These are phyloP conservation scores for Denticeps clupeoides DNA, from an alignment of 2,797 vertebrate species.

Conservation along the genomic window DNA sequence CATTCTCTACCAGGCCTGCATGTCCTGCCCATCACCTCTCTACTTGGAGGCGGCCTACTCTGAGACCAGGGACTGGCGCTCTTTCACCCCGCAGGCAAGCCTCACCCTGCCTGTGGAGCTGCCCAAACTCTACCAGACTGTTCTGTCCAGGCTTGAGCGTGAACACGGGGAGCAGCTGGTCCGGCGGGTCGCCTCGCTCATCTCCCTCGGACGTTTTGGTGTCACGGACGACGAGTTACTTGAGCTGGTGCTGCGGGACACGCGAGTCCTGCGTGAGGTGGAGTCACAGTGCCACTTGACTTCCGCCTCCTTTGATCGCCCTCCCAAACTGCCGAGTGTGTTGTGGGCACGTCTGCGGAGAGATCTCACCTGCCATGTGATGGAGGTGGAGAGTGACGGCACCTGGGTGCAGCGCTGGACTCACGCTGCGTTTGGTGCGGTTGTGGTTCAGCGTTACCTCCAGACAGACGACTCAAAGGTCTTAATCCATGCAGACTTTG, in stretches of 20 bases:
- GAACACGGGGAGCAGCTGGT: conserved; percentile 46
- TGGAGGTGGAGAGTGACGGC: conserved; percentile 47
- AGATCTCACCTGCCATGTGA: conserved; percentile 41
- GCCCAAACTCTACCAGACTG: conserved; percentile 36
- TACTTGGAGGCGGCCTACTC: conserved; percentile 43
- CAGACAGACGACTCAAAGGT: conserved; percentile 34
- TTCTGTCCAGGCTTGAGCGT: conserved; percentile 44
- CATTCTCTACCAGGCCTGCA: conserved; percentile 43
- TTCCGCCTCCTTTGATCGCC: conserved; percentile 4
- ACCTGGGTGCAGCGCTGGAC: conserved; percentile 53
- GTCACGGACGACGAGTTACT: conserved; percentile 53
- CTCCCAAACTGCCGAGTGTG: conserved; percentile 39
- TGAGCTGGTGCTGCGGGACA: conserved; percentile 44
- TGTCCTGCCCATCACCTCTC: conserved; percentile 45
- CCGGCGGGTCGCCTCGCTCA: conserved; percentile 36
- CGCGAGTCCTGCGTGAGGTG: conserved; percentile 43
- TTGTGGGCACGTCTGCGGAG: conserved; percentile 41
- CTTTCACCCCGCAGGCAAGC: conserved; percentile 33
- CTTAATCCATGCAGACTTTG: conserved; percentile 42
- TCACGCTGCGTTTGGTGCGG: conserved; percentile 33
- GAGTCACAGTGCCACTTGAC: conserved; percentile 25
- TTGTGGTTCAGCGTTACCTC: conserved; percentile 41
- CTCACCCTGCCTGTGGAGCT: conserved; percentile 35
- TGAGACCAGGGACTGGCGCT: conserved; percentile 47
- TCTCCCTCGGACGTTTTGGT: conserved; percentile 48